Evolutionary conservation across 2,888 invertebrate species (phyloP), one percentile per base, ranked within the genome.

Genomic region (Ptilodon capucinus): DNA sequence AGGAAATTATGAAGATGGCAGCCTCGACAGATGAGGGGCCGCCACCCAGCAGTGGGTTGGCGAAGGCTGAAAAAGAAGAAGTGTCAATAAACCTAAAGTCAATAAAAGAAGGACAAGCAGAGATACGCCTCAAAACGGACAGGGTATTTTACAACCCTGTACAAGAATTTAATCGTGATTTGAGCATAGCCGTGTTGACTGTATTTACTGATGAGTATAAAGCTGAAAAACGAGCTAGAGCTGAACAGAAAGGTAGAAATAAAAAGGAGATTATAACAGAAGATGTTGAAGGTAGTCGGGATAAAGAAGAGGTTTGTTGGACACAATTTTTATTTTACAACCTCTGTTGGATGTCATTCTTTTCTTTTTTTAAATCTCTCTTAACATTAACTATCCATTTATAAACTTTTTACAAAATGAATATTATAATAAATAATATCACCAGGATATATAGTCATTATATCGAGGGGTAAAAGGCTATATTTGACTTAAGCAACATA

Each of bases 81-180:
- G n/a, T n/a, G n/a, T n/a, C n/a, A n/a, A n/a, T n/a, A n/a, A n/a
- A 57, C 13, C 57, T 51, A 34, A 87, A 86, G 60, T 79, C 79
- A 38, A 93, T 95, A 53, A 92, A 84, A 43, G 98, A 98, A 89
- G 97, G 97, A 0, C 92, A 94, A 67, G 97, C 97, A 0, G 93
- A 94, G 75, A 95, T 98, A 53, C 85, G 93, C 44, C 92, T 96
- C 1, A 90, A 92, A 38, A 83, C 88, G 1, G 94, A 95, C 30
- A 95, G 95, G 75, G 98, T 99, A 0, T 99, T 99, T 84, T 99
- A 99, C 78, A 99, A 99, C 87, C 97, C 99, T 0, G 99, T 99
- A 0, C 98, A 99, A 84, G 98, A 99, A 82, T 99, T 99, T 74
- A 99, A 99, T 81, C 92, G 99, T 57, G 99, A 99, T 87, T 88